Percentiles rank a stretch among this genome's conserved stretches.
phyloP scores from a whole-genome alignment of 1,140 invertebrate genomes.

The Ephestia elutella region DNA sequence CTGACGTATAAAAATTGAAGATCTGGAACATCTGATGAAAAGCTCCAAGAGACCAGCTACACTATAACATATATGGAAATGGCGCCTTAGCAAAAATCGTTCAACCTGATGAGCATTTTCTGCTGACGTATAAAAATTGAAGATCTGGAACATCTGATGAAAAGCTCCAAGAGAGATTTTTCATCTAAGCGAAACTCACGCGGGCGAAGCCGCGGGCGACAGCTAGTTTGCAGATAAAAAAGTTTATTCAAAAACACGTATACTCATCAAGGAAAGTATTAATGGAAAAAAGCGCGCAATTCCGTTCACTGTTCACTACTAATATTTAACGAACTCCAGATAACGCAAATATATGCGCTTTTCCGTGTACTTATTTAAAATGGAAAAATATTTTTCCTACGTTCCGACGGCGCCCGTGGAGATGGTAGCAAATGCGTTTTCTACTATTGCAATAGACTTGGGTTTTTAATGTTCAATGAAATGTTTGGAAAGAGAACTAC shows the following conservation, averaged over 20 bases:
- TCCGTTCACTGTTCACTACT: constrained; percentile 40
- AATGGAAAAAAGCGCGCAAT: constrained; percentile 51
- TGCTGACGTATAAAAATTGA: too few species aligned
- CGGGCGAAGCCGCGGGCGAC: too few species aligned
- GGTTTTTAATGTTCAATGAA: not conserved
- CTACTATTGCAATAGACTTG: not conserved
- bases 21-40: too few species aligned
- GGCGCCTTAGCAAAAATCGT: too few species aligned
- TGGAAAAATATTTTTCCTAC: constrained; percentile 62
- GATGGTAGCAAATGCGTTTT: constrained; percentile 25
- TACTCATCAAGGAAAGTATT: constrained; percentile 35
- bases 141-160: too few species aligned
- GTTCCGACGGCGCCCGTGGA: constrained; percentile 23
- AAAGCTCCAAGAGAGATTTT: too few species aligned
- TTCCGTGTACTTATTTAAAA: constrained; percentile 64
- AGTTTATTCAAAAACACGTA: constrained; percentile 30
- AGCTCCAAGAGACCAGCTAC: too few species aligned
- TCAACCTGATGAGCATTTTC: too few species aligned
- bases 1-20: too few species aligned
- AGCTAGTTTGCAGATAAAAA: constrained; percentile 32
- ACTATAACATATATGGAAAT: too few species aligned
- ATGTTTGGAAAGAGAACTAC: not conserved
- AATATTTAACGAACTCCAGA: constrained; percentile 63
- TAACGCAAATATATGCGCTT: constrained; percentile 62
- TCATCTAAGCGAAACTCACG: too few species aligned